Evolutionary conservation across 2,797 vertebrate species (phyloP).

Genomic region (Catamblyrhynchus diadema): DNA sequence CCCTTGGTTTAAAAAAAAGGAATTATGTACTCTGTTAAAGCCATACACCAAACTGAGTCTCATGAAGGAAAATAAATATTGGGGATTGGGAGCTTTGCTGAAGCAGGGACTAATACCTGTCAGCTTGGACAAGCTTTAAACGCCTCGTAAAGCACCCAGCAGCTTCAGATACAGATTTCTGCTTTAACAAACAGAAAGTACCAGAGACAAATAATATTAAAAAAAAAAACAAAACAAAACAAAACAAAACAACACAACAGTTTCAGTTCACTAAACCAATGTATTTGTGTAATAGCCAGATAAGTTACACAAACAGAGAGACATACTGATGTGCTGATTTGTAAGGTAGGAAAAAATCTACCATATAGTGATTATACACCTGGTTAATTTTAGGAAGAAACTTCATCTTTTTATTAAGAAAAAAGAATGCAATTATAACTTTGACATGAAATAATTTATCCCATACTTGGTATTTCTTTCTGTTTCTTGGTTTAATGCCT

Average conservation of each 20-base stretch:
- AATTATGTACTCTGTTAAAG: fast-evolving
- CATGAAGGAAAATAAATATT: fast-evolving
- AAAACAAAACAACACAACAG: not conserved
- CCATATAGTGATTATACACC: not conserved
- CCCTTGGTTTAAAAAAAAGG: too few species aligned
- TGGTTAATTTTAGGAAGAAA: slow-evolving; percentile 40
- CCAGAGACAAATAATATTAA: not conserved
- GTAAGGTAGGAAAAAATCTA: not conserved
- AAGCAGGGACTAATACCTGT: not conserved
- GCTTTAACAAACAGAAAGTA: not conserved
- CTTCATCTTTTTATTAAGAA: slow-evolving; percentile 26
- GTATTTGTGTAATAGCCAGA: not conserved
- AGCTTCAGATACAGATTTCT: not conserved
- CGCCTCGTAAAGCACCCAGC: not conserved
- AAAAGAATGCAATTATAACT: slow-evolving; percentile 38
- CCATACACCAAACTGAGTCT: not conserved
- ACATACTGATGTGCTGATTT: not conserved
- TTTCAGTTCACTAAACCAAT: not conserved
- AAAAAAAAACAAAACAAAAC: too few species aligned
- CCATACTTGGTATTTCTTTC: not conserved
- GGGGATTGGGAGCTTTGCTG: not conserved
- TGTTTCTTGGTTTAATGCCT: slow-evolving; percentile 12
- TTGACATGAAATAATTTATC: slow-evolving; percentile 21
- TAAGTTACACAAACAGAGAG: not conserved
- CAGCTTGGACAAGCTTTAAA: not conserved